Conservation (phyloP, 2,888 invertebrate species). For the Metallyticus violacea region DNA sequence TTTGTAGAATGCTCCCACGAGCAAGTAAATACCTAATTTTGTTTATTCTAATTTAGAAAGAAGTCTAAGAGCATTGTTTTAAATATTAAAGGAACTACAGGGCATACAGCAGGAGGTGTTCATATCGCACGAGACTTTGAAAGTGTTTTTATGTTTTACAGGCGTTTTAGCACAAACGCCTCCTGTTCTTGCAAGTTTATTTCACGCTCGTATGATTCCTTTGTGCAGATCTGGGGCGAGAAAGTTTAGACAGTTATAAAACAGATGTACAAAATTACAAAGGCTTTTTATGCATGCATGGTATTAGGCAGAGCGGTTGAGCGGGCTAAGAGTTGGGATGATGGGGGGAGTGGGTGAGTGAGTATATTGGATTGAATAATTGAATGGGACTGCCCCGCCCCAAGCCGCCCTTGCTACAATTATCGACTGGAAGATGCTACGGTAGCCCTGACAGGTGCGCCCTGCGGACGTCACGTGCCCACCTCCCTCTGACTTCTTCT, state of each 20-base stretch:
- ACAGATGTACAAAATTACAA: background rate
- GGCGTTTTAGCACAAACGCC: too few species aligned
- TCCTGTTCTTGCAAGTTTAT: background rate
- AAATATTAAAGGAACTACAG: too few species aligned
- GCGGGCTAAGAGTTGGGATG: background rate
- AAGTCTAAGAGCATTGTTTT: too few species aligned
- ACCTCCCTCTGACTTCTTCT: background rate
- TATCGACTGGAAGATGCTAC: slow-evolving; percentile 18
- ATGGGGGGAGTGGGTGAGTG: background rate
- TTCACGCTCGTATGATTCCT: background rate
- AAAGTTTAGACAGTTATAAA: background rate
- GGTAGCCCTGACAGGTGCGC: background rate
- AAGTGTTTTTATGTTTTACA: too few species aligned
- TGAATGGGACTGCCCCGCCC: slow-evolving; percentile 21
- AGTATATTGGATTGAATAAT: slow-evolving; percentile 23
- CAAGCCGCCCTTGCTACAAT: slow-evolving; percentile 11
- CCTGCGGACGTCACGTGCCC: background rate
- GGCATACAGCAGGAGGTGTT: too few species aligned
- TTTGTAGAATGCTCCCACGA: too few species aligned
- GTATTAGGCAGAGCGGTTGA: slow-evolving; percentile 3
- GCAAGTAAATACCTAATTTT: too few species aligned
- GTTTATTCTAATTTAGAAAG: too few species aligned
- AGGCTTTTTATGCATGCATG: too few species aligned
- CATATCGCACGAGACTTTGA: too few species aligned
- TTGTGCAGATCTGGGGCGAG: background rate